Base-by-base conservation (phyloP, 1,140 invertebrate genomes). In the Diachasmimorpha longicaudata region DNA sequence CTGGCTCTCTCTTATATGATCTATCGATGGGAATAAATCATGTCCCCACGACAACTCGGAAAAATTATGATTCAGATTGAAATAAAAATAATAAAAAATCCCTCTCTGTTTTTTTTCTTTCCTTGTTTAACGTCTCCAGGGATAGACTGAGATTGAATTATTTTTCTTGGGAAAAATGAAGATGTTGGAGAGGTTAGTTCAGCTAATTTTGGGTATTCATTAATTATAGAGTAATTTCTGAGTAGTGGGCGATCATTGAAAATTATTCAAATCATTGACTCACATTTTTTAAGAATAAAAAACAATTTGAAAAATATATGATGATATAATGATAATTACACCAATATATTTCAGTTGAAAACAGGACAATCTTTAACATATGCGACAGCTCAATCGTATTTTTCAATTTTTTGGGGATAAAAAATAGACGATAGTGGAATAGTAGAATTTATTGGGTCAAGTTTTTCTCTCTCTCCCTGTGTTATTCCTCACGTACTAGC, bases 1-100 rank as follows among this genome's bases (percentile, higher is more conserved):
- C 68, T 44, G 46, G 42, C 70, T 55, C 44, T 46, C 69, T 70
- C 55, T 63, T 77, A 74, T 79, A 78, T 80, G 79, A 80, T 78
- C 77, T 78, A 80, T 77, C 66, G 79, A 77, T 66, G 46, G 31
- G 72, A 75, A 75, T 78, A 77, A 77, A 78, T 80, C 77, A 78
- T 55, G 69, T 75, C 25, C 63, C 67, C 66, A 25, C 16, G 55
- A 39, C 36, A 55, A 58, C 46, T 63, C 55, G 58, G 67, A 77
- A 77, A 77, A 72, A 58, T 73, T 70, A 58, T 70, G 39, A 70
- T 52, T 70, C 72, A 52, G 46, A 52, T 31, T 52, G 68, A 21
- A 72, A 55, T 39, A 36, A 73, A 69, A 67, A 70, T 14, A 66
- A 37, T 39, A 36, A 42, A 42, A 21, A 67, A 74, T 42, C 39